Evolutionary conservation across 2,888 invertebrate genomes (phyloP), one percentile per base, ranked within the genome.

Genomic region (Agrochola lota): DNA sequence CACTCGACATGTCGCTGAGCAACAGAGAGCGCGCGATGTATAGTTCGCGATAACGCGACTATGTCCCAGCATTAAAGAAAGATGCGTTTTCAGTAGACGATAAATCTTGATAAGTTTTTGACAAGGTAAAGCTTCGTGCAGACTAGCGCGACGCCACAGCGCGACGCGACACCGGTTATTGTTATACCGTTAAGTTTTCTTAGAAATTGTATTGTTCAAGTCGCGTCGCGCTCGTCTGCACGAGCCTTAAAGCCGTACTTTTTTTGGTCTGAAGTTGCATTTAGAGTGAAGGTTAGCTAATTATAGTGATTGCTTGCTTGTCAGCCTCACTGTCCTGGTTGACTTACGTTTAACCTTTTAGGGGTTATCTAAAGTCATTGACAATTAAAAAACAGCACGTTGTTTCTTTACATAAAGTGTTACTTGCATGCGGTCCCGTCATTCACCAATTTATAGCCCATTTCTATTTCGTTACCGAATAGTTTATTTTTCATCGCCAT

Each of bases 401-500:
- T 52, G 43, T 30, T 43, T 43, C 11, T 17, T 76, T 55, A 43
- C 12, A 40, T 30, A 26, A 76, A 57, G 11, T 60, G 7, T 49
- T 55, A 20, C 52, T n/a, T 55, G n/a, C 8, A 59, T 71, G 70
- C 46, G 4, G 15, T 15, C 20, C 15, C 40, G 15, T 69, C 52
- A 55, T 52, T 81, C 78, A 67, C 30, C 59, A 68, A 35, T 46
- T 30, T 62, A 74, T 71, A 72, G 71, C 67, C 71, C 46, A 81
- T 78, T 84, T 78, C 46, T 72, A 62, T 70, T 73, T 70, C 63
- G 46, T 83, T 81, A 71, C 35, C 11, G 46, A 83, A 68, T 35
- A 64, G 63, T 78, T 81, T 83, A 78, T 83, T 78, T 83, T 70
- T 63, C 55, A 84, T 77, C 40, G 52, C n/a, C 30, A 64, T 55